Conservation (phyloP, 2,888 invertebrate species). For the Alcis repandata region DNA sequence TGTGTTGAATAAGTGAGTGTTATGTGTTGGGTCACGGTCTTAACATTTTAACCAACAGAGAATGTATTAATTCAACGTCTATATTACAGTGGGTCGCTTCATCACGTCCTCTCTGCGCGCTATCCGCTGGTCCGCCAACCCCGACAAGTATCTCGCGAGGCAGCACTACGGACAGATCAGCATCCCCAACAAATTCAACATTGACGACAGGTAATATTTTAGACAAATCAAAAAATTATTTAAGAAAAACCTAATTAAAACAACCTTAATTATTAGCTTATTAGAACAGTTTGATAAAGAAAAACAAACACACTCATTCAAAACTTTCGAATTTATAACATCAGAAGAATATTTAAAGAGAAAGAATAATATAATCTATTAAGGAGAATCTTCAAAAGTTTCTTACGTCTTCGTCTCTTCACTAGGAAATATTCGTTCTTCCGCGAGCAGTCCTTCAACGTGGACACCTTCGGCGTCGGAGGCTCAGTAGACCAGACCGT, state of each 20-base stretch:
- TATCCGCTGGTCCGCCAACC: constrained; percentile 92
- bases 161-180: constrained; percentile 85
- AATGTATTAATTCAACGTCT: not conserved
- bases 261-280: too few species aligned
- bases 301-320: too few species aligned
- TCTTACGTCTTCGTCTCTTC: not conserved
- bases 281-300: too few species aligned
- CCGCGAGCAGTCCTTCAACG: constrained; percentile 90
- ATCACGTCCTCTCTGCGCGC: constrained; percentile 93
- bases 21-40: too few species aligned
- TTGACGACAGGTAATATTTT: constrained; percentile 86
- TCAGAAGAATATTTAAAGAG: too few species aligned
- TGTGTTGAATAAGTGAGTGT: too few species aligned
- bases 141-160: constrained; percentile 88
- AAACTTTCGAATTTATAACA: too few species aligned
- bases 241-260: too few species aligned
- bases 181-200: constrained; percentile 84
- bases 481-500: constrained; percentile 90
- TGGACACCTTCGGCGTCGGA: constrained; percentile 90
- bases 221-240: too few species aligned
- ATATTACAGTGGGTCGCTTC: constrained; percentile 91
- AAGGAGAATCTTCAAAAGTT: too few species aligned
- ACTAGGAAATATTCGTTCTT: constrained; percentile 92
- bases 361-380: too few species aligned
- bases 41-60: too few species aligned